Base-by-base conservation (phyloP, 1,140 invertebrate species). In the Metopolophium dirhodum region DNA sequence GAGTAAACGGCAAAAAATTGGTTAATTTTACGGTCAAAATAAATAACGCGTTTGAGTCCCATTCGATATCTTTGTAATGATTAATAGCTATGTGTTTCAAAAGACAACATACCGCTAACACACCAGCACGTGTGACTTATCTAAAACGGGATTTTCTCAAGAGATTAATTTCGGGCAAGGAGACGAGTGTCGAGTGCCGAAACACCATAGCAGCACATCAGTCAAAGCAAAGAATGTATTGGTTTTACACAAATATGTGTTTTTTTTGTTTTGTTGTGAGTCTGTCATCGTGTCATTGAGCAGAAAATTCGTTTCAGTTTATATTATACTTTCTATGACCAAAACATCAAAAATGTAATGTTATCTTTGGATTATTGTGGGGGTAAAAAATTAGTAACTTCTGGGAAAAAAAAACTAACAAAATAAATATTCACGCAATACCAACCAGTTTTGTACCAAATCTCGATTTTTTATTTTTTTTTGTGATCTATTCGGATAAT, bases 21-120 rank as follows among this genome's bases (percentile, higher is more conserved):
- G 61, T 68, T n/a, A 68, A 68, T 68, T n/a, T 68, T 68, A 68
- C 61, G 30, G 61, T 68, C 61, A n/a, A 68, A 68, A 68, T 68
- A n/a, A 68, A n/a, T 18, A 68, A n/a, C 30, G 14, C 30, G 0
- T 11, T 68, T n/a, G 30, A 68, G 61, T 18, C 30, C 11, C 61
- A 68, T 0, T n/a, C 61, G 18, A n/a, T n/a, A 68, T 68, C 3
- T 68, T 68, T n/a, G 61, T 0, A 30, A 68, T 68, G 6, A 68
- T 26, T 68, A n/a, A 68, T 68, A 68, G 30, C 0, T n/a, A 18
- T 68, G 14, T 68, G 61, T 68, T 68, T n/a, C 14, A 68, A 68
- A 68, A 68, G 30, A 68, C 11, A 68, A 68, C 14, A n/a, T 68
- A 68, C 30, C 61, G 0, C 30, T 18, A 68, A 68, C 4, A n/a